These are phyloP conservation scores for Acheta domesticus DNA, from an alignment of 2,888 invertebrate species.

Conservation along the genomic window DNA sequence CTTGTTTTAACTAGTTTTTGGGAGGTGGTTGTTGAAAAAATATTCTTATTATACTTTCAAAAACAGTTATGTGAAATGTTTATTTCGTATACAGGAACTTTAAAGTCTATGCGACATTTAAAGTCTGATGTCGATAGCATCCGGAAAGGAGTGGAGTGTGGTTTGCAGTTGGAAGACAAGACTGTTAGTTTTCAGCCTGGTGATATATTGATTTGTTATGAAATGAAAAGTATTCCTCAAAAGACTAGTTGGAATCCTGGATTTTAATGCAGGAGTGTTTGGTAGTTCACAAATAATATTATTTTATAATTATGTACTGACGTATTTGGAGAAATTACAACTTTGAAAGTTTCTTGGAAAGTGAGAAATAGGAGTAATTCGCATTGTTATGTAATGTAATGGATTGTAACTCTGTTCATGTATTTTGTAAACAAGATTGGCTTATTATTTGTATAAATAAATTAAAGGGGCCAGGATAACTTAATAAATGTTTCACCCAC, in stretches of 20 bases:
- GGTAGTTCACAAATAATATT: too few species aligned
- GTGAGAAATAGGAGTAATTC: too few species aligned
- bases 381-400: too few species aligned
- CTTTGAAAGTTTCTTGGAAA: too few species aligned
- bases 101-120: conserved; percentile 81
- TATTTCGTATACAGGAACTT: conserved; percentile 53
- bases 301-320: too few species aligned
- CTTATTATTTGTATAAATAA: too few species aligned
- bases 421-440: too few species aligned
- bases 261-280: conserved; percentile 55
- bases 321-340: too few species aligned
- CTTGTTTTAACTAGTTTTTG: background rate
- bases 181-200: conserved; percentile 64
- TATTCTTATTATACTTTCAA: background rate
- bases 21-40: background rate
- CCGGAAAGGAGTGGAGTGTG: conserved; percentile 85
- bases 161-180: conserved; percentile 68
- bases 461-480: too few species aligned
- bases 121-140: conserved; percentile 83
- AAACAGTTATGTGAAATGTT: conserved; percentile 19
- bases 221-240: conserved; percentile 60
- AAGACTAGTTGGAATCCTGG: conserved; percentile 82
- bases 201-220: conserved; percentile 76
- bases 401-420: too few species aligned
- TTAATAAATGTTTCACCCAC: too few species aligned